These are phyloP conservation scores for Marmota flaviventris DNA, from an alignment of 2,113 vertebrate species.

Conservation along the genomic window DNA sequence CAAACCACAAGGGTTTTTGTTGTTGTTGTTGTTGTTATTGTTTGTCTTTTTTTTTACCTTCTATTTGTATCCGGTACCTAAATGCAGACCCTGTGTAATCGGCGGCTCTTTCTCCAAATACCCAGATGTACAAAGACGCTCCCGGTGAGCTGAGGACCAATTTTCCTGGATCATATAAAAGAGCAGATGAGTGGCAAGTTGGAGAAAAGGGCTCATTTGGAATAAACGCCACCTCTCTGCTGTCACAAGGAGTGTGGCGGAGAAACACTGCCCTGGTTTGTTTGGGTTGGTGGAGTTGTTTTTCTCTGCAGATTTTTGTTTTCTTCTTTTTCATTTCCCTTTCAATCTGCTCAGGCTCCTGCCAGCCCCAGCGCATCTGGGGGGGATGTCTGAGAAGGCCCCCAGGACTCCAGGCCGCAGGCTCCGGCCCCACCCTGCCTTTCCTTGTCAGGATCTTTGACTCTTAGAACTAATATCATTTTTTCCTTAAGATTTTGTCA, in stretches of 20 bases:
- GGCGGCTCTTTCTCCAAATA: neutral
- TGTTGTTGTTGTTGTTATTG: neutral
- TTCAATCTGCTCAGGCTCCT: neutral
- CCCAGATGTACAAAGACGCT: neutral
- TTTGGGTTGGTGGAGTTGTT: conserved; percentile 28
- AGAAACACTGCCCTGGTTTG: conserved; percentile 15
- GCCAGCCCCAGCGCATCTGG: neutral
- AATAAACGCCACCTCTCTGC: conserved; percentile 44
- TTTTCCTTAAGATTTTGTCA: neutral
- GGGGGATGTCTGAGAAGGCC: neutral
- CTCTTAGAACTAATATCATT: neutral
- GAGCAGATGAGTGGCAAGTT: neutral
- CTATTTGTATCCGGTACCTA: conserved; percentile 65
- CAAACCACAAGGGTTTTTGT: conserved; percentile 27
- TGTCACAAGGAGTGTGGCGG: neutral
- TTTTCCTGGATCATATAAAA: conserved; percentile 22
- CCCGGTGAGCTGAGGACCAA: neutral
- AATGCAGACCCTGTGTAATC: conserved; percentile 57
- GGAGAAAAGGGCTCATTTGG: conserved; percentile 48
- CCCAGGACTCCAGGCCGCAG: neutral
- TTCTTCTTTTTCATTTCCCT: neutral
- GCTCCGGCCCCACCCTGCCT: neutral
- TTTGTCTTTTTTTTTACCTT: conserved; percentile 36
- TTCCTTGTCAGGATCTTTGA: neutral
- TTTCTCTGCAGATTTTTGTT: neutral